Base-by-base conservation (phyloP, 2,797 vertebrate genomes). In the Varecia variegata region DNA sequence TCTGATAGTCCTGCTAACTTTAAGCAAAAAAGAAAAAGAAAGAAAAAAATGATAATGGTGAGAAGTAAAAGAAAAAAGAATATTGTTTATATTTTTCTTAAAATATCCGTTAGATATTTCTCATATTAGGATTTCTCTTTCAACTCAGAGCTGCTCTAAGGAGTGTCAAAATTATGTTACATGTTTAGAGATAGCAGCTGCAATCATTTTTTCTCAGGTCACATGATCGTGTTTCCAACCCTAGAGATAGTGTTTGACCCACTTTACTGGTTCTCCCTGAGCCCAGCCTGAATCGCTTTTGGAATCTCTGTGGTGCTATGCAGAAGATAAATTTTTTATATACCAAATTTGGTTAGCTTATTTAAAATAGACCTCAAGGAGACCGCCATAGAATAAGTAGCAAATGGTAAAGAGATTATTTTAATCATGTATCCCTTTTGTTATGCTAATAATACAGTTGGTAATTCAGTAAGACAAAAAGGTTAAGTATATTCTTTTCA, bases 281-380 rank as follows among this genome's bases (percentile, higher is more conserved):
- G 83, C 50, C 43, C 14, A 89, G 6, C 3, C 38, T 79, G 50
- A 90, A 85, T 45, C 12, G 0, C 45, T 94, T 76, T 68, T 20
- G 76, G 45, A 88, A 77, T 56, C 23, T 73, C 18, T 7, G 23
- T 14, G 5, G 40, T 90, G 27, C 21, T 32, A 15, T 5, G 45
- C 3, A 82, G 32, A 95, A 88, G 20, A 90, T 56, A 88, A 79
- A 84, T 32, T 82, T 89, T 20, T 82, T 50, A 40, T 38, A 43
- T 62, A 38, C 12, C 15, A 83, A 74, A 50, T 60, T 90, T 56
- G 79, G 1, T 84, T 65, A 76, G 5, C 14, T 95, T 18, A 54
- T 76, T 96, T 90, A 56, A 97, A 87, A 68, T 27, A 90, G 27
- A 50, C 13, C 30, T 86, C 21, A 89, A 82, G 81, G 30, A 82